Conservation (phyloP, 2,888 invertebrate species). For the Nomada ferruginata region DNA sequence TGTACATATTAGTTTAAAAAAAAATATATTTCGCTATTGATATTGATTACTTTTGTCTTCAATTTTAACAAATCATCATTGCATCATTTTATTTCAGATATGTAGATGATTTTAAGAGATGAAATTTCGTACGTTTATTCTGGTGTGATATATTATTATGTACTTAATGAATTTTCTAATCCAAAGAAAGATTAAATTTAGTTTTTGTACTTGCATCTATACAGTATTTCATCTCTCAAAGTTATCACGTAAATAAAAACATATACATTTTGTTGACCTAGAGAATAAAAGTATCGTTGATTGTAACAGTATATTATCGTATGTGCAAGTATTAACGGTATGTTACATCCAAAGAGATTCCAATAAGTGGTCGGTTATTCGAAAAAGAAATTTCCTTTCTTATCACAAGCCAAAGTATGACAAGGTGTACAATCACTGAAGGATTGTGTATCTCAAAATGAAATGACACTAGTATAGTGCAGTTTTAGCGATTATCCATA, state of each 20-base stretch:
- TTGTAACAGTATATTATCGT: slow-evolving; percentile 6
- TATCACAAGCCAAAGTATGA: slow-evolving; percentile 33
- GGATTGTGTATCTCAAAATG: slow-evolving; percentile 8
- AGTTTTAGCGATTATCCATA: slow-evolving; percentile 10
- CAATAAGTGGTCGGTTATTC: not conserved
- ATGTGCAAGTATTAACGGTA: slow-evolving; percentile 18
- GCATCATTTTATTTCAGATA: slow-evolving; percentile 5
- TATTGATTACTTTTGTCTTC: slow-evolving; percentile 20
- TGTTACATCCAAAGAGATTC: slow-evolving; percentile 33
- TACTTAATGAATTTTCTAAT: not conserved
- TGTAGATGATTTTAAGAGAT: slow-evolving; percentile 7
- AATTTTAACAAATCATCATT: slow-evolving; percentile 16
- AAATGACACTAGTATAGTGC: slow-evolving; percentile 23
- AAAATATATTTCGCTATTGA: slow-evolving; percentile 3
- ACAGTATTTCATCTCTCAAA: not conserved
- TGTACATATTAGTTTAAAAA: not conserved
- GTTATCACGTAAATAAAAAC: not conserved
- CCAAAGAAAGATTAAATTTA: too few species aligned
- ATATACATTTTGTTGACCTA: slow-evolving; percentile 16
- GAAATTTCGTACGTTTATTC: not conserved
- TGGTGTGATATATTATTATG: not conserved
- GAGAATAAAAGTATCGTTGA: slow-evolving; percentile 21
- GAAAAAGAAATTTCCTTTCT: slow-evolving; percentile 28
- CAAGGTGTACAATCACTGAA: slow-evolving; percentile 12
- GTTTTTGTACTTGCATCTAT: not conserved